A percentile compares a stretch with the other conserved stretches of the same genome.
Evolutionary conservation across 2,113 vertebrate species (phyloP).

Genomic region (Cephalophus harveyi): DNA sequence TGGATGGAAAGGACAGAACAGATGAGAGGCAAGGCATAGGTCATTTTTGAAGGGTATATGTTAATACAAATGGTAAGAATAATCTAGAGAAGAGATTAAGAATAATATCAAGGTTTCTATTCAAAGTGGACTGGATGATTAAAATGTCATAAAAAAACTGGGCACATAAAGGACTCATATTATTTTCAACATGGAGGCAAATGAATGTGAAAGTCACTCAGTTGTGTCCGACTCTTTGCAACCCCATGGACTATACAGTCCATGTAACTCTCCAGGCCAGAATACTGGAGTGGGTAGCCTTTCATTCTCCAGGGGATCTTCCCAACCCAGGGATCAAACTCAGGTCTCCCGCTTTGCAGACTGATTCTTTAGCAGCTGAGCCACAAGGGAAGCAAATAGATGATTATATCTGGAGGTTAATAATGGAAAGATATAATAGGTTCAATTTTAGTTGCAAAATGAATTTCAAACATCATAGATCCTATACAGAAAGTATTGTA

Average conservation of each 20-base stretch:
- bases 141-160: background rate
- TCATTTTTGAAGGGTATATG: background rate
- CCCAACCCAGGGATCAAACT: background rate
- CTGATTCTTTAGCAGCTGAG: background rate
- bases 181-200: background rate
- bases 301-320: background rate
- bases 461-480: background rate
- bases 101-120: background rate
- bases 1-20: background rate
- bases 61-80: slow-evolving; percentile 4
- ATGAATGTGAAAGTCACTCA: background rate
- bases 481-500: background rate
- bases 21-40: background rate
- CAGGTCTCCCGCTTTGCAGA: background rate
- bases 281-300: background rate
- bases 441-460: background rate
- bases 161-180: background rate
- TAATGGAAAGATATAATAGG: background rate
- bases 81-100: background rate
- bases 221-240: background rate
- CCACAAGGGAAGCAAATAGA: background rate
- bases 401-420: background rate
- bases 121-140: background rate
- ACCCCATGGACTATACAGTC: background rate
- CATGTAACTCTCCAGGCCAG: background rate